Percentiles rank a stretch among this genome's conserved stretches.
phyloP scores from a whole-genome alignment of 2,888 invertebrate species.

The Hirtodrosophila confusa region DNA sequence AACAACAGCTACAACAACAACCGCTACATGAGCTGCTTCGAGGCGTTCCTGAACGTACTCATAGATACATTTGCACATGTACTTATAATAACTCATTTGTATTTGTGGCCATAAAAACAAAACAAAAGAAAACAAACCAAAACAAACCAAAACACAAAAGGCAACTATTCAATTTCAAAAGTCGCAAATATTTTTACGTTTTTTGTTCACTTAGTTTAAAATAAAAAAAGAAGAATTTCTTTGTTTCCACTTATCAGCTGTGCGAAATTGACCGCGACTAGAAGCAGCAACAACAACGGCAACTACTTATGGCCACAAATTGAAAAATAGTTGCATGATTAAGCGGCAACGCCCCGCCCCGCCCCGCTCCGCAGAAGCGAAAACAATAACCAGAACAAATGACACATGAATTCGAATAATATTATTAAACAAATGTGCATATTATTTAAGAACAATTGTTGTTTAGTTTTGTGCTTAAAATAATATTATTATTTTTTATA shows the following conservation, averaged over 20 bases:
- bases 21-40: slow-evolving; percentile 26
- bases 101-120: slow-evolving; percentile 10
- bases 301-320: slow-evolving; percentile 12
- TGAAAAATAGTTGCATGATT: slow-evolving; percentile 25
- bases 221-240: too few species aligned
- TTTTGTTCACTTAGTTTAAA: too few species aligned
- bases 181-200: slow-evolving; percentile 41
- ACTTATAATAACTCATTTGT: background rate
- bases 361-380: background rate
- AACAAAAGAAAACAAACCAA: too few species aligned
- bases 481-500: too few species aligned
- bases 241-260: slow-evolving; percentile 40
- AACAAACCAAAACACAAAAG: slow-evolving; percentile 27
- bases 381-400: background rate
- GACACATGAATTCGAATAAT: background rate
- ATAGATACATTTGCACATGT: slow-evolving; percentile 46
- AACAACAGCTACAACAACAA: slow-evolving; percentile 22
- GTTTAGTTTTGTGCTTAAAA: too few species aligned
- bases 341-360: slow-evolving; percentile 19
- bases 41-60: slow-evolving; percentile 65
- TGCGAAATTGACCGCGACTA: slow-evolving; percentile 23
- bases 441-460: too few species aligned
- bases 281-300: background rate
- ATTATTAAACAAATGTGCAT: too few species aligned
- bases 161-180: slow-evolving; percentile 34